Percentiles rank a stretch among this genome's conserved stretches.
Evolutionary conservation across 2,113 vertebrate genomes (phyloP).

Genomic region (Lichenostomus cassidix): DNA sequence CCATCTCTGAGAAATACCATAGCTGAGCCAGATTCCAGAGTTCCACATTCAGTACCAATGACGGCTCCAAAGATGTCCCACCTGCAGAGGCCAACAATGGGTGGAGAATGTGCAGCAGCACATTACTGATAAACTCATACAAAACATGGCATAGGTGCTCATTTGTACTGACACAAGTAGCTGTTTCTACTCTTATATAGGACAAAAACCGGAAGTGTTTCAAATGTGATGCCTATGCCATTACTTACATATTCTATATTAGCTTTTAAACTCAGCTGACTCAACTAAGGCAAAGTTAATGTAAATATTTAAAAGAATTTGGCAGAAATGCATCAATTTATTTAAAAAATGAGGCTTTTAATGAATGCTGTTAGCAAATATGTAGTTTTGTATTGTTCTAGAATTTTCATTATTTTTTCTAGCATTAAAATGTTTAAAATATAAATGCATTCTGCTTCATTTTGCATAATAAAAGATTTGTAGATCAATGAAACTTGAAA

Average conservation of each 20-base stretch:
- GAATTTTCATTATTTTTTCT: background rate
- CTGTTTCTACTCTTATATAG: background rate
- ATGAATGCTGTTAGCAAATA: background rate
- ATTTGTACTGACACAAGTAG: background rate
- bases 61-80: conserved; percentile 91
- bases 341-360: background rate
- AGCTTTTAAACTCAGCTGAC: background rate
- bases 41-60: conserved; percentile 88
- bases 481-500: conserved; percentile 15
- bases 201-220: background rate
- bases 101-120: background rate
- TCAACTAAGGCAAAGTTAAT: background rate
- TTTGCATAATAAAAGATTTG: background rate
- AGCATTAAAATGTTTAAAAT: background rate
- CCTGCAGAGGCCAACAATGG: conserved; percentile 49
- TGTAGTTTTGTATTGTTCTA: background rate
- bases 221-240: background rate
- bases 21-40: conserved; percentile 89
- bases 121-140: background rate
- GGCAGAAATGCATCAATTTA: background rate
- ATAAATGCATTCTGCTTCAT: background rate
- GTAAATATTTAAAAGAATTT: background rate
- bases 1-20: conserved; percentile 89
- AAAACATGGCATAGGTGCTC: background rate
- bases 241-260: background rate